phyloP scores from a whole-genome alignment of 2,113 vertebrate genomes.

The Todiramphus chloris region DNA sequence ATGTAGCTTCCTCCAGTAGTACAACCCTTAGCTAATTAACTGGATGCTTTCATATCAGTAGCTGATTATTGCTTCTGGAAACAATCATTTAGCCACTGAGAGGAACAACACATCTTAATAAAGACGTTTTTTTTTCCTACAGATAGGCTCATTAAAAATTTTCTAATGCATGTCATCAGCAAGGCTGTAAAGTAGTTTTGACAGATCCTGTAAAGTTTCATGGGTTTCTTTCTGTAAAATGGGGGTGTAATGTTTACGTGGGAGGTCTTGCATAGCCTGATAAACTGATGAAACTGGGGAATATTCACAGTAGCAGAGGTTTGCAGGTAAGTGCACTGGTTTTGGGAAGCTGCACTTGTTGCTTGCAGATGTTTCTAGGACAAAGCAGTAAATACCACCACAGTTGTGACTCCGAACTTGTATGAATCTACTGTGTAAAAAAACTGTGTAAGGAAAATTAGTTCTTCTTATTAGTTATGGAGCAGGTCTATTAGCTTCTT shows the following conservation, averaged over 20 bases:
- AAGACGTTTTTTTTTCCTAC: conserved; percentile 55
- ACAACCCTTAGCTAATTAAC: conserved; percentile 58
- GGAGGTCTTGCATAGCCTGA: background rate
- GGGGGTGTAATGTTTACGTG: background rate
- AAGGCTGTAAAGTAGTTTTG: background rate
- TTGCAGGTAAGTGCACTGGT: background rate
- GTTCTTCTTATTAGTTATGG: too few species aligned
- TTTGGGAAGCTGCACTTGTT: background rate
- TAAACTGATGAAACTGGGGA: background rate
- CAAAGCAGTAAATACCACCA: background rate
- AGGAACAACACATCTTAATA: conserved; percentile 55
- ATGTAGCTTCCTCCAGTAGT: conserved; percentile 1
- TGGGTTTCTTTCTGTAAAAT: background rate
- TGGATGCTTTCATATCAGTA: conserved; percentile 58
- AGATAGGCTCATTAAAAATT: conserved; percentile 37
- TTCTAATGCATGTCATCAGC: background rate
- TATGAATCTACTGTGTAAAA: background rate
- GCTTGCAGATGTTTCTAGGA: background rate
- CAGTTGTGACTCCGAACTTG: background rate
- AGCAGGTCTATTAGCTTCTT: too few species aligned
- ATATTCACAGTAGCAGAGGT: background rate
- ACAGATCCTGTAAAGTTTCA: background rate
- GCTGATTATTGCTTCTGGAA: conserved; percentile 70
- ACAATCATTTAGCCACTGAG: conserved; percentile 58
- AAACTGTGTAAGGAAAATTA: too few species aligned